These are phyloP conservation scores for Strix occidentalis DNA, from an alignment of 2,797 vertebrate species.

Conservation along the genomic window DNA sequence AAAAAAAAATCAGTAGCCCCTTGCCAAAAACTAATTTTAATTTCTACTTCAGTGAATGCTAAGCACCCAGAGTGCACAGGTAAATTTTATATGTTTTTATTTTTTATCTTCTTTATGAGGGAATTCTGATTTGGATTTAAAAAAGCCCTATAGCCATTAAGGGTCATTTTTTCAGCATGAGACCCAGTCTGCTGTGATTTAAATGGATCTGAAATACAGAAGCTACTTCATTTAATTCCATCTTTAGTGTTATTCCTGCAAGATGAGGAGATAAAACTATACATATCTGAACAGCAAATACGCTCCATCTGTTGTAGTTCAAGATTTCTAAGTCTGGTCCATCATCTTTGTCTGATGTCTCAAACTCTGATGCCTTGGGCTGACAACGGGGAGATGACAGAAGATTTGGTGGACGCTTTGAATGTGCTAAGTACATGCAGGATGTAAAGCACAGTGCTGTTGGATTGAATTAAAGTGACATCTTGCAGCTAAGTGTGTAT, in stretches of 20 bases:
- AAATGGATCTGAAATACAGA: constrained; percentile 13
- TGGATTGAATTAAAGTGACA: neutral
- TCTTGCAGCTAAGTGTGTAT: neutral
- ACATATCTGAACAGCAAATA: neutral
- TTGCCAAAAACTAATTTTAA: neutral
- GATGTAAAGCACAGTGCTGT: neutral
- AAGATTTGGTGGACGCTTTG: neutral
- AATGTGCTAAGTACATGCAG: neutral
- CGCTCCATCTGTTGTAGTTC: neutral
- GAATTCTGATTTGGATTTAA: neutral
- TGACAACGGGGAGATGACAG: neutral
- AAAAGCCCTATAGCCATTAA: neutral
- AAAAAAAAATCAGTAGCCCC: neutral
- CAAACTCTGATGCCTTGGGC: neutral
- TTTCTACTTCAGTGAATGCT: neutral
- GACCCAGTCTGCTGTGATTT: neutral
- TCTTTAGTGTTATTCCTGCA: neutral
- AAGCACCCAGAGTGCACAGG: neutral
- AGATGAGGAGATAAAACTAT: neutral
- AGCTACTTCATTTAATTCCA: neutral
- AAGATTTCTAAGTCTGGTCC: neutral
- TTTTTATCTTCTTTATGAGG: neutral
- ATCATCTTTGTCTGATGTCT: neutral
- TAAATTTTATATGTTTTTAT: neutral
- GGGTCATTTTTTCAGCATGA: neutral